Evolutionary conservation across 2,113 vertebrate species (phyloP).

Genomic region (Otis tarda): DNA sequence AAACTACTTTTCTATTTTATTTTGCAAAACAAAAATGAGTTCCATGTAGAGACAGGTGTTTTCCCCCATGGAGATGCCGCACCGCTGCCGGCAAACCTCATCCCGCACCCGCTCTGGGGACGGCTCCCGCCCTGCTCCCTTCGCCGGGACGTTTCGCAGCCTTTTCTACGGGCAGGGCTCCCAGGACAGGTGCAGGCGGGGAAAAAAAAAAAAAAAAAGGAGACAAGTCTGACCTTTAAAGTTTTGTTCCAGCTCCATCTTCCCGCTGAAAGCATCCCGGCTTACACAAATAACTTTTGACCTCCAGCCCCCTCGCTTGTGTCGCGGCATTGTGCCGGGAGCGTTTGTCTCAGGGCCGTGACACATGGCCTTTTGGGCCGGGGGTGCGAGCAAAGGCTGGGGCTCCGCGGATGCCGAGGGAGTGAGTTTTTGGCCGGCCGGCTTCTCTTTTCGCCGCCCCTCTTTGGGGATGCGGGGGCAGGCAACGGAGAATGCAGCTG

Average conservation of each 20-base stretch:
- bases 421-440: neutral
- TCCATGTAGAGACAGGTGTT: neutral
- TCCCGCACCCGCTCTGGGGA: neutral
- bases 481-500: neutral
- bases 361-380: neutral
- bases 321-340: neutral
- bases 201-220: too few relatives aligned
- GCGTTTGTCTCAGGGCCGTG: constrained; percentile 28
- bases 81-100: neutral
- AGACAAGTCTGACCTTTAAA: constrained; percentile 49
- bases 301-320: constrained; percentile 45
- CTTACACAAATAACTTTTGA: constrained; percentile 60
- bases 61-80: accelerated
- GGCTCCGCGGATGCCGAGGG: neutral
- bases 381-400: neutral
- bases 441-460: neutral
- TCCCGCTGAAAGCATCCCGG: constrained; percentile 10
- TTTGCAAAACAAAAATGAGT: neutral
- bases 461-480: neutral
- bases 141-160: neutral
- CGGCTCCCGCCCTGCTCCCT: neutral
- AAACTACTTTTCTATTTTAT: neutral
- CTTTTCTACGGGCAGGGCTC: neutral
- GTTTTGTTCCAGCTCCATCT: constrained; percentile 33
- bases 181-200: constrained; percentile 29